phyloP scores from a whole-genome alignment of 2,797 vertebrate species.

The Pantherophis alleghaniensis region DNA sequence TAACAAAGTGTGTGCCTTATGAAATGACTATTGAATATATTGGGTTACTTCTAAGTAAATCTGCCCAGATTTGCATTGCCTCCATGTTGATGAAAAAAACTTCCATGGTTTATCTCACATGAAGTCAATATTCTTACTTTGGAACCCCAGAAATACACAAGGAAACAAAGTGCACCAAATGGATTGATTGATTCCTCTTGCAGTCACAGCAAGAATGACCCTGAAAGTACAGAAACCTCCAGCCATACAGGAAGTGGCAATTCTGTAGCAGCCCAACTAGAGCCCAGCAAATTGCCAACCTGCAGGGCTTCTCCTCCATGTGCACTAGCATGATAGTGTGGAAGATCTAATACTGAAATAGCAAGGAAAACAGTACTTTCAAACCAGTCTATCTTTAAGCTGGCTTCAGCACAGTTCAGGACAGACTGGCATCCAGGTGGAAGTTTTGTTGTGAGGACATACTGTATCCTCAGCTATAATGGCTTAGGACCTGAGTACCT shows the following conservation, averaged over 20 bases:
- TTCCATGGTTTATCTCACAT: neutral
- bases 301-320: neutral
- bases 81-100: neutral
- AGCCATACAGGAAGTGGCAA: neutral
- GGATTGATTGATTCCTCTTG: neutral
- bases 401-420: neutral
- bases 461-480: neutral
- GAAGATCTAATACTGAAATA: neutral
- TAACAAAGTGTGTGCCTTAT: neutral
- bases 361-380: neutral
- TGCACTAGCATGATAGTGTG: neutral
- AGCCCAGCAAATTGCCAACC: neutral
- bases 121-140: neutral
- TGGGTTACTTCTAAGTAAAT: neutral
- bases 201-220: no score
- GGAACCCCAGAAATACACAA: neutral
- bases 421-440: neutral
- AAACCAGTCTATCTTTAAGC: neutral
- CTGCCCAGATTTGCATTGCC: neutral
- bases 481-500: no score
- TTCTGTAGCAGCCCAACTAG: neutral
- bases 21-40: neutral
- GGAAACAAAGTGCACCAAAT: neutral
- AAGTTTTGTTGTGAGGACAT: neutral
- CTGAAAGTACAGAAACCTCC: neutral